phyloP scores from a whole-genome alignment of 2,113 vertebrate genomes.

The Microcebus murinus region DNA sequence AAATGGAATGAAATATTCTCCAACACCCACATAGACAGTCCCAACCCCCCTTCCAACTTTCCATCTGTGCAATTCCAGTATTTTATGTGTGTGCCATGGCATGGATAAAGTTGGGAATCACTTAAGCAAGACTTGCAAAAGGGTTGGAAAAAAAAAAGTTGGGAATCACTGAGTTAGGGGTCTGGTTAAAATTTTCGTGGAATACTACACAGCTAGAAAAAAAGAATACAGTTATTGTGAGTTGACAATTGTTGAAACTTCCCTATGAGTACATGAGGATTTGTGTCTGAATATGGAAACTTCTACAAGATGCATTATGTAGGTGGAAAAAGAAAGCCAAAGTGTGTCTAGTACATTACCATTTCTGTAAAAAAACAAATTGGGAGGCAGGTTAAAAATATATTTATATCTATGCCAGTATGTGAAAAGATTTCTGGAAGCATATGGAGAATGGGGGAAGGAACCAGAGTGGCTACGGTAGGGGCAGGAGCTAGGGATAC shows the following conservation, averaged over 20 bases:
- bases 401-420: neutral
- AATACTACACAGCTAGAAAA: neutral
- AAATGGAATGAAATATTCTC: neutral
- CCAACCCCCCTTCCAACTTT: neutral
- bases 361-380: neutral
- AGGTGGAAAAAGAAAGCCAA: neutral
- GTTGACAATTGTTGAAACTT: neutral
- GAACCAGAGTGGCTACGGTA: neutral
- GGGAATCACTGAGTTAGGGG: neutral
- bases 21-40: neutral
- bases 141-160: neutral
- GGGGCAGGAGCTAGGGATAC: neutral
- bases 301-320: neutral
- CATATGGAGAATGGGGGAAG: neutral
- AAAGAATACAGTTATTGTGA: neutral
- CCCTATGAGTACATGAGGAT: neutral
- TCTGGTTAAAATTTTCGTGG: neutral
- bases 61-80: neutral
- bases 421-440: constrained; percentile 27
- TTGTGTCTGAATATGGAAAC: neutral
- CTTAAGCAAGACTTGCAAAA: no score
- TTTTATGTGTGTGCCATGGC: neutral
- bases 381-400: neutral
- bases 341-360: neutral
- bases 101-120: neutral